A percentile compares a stretch with the other conserved stretches of the same genome.
phyloP scores from a whole-genome alignment of 2,888 invertebrate genomes.

The Pachydiplax longipennis region DNA sequence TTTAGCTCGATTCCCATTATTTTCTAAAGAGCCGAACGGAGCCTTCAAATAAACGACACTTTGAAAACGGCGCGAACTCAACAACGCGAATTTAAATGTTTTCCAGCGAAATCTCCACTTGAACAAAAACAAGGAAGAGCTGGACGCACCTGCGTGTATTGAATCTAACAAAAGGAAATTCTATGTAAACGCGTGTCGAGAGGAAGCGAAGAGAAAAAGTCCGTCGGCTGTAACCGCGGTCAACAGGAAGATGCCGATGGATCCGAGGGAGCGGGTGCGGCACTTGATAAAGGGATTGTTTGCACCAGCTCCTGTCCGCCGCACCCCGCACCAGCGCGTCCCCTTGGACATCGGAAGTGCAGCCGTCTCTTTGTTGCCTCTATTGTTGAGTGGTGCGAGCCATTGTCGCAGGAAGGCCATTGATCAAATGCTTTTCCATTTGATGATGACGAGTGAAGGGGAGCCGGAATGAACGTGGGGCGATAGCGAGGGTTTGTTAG shows the following conservation, averaged over 20 bases:
- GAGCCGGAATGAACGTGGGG: background rate
- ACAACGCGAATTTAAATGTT: too few species aligned
- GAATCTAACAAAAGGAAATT: background rate
- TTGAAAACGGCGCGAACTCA: too few species aligned
- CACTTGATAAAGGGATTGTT: background rate
- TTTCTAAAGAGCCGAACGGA: too few species aligned
- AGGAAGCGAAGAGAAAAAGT: background rate
- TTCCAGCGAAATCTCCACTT: too few species aligned
- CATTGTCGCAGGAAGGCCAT: background rate
- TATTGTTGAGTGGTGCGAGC: background rate
- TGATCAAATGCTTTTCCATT: background rate
- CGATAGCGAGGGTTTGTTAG: background rate
- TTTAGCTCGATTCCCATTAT: too few species aligned
- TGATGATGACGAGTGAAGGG: background rate
- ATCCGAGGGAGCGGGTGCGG: background rate
- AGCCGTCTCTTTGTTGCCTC: background rate
- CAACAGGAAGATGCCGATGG: background rate
- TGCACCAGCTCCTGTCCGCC: background rate
- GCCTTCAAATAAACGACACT: too few species aligned
- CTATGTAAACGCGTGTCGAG: background rate
- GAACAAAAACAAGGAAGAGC: too few species aligned
- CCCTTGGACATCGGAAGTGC: background rate
- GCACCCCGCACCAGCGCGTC: background rate
- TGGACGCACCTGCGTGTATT: too few species aligned
- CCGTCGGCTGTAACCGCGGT: background rate